Percentiles rank a stretch among this genome's conserved stretches.
Evolutionary conservation across 2,797 vertebrate genomes (phyloP).

Genomic region (Apogon hyalosoma): DNA sequence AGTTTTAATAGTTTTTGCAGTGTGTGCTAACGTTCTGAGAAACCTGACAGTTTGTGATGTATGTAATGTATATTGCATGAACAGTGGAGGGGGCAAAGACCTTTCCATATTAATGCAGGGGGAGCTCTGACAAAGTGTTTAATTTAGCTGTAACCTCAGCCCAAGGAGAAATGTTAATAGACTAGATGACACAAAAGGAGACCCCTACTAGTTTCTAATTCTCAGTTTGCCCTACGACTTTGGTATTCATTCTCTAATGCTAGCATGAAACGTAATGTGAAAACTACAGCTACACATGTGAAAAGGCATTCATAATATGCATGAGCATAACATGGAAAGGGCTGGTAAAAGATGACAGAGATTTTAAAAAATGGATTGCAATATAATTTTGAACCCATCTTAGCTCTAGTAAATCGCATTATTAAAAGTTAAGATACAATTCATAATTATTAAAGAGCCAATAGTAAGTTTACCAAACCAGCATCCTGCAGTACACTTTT

Average conservation of each 20-base stretch:
- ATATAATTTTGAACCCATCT: constrained; percentile 1
- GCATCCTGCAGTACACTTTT: constrained; percentile 56
- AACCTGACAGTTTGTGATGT: neutral
- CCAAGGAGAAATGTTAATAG: constrained; percentile 59
- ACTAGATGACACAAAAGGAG: constrained; percentile 46
- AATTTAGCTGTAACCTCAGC: constrained; percentile 40
- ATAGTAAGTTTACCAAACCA: constrained; percentile 2
- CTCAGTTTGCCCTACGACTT: constrained; percentile 16
- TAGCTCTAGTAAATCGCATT: neutral
- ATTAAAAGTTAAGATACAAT: constrained; percentile 2
- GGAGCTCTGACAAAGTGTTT: neutral
- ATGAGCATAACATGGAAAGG: too few species aligned
- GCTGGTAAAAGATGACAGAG: neutral
- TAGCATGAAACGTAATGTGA: constrained; percentile 31
- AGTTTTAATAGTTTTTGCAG: neutral
- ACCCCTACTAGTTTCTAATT: constrained; percentile 14
- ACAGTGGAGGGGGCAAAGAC: constrained; percentile 12
- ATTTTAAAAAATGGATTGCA: neutral
- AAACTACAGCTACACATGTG: neutral
- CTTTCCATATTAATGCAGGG: constrained; percentile 22
- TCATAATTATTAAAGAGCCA: neutral
- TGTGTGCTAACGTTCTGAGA: neutral
- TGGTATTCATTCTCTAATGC: constrained; percentile 45
- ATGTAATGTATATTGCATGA: neutral
- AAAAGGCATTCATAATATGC: neutral